phyloP scores from a whole-genome alignment of 2,888 invertebrate species.

The Chrysolina haemoptera region DNA sequence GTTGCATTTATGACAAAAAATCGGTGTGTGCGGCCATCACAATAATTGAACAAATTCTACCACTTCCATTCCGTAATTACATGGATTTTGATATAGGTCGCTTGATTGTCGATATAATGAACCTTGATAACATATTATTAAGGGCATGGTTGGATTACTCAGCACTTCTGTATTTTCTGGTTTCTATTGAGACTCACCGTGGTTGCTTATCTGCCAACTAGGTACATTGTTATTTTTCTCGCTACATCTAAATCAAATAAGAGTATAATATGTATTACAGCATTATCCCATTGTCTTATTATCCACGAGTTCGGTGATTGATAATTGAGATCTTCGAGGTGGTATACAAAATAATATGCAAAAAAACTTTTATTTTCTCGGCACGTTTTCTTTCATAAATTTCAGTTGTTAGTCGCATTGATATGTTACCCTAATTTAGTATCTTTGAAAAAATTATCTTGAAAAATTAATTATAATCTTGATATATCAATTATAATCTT shows the following conservation, averaged over 20 bases:
- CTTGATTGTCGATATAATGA: slow-evolving; percentile 34
- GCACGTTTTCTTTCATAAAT: no score
- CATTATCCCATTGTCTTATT: neutral
- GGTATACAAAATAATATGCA: no score
- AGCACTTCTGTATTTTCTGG: slow-evolving; percentile 37
- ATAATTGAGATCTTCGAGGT: neutral
- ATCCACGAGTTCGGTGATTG: neutral
- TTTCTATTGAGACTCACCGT: slow-evolving; percentile 36
- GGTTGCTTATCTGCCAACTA: slow-evolving; percentile 36
- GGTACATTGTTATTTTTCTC: slow-evolving; percentile 35
- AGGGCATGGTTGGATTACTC: slow-evolving; percentile 37
- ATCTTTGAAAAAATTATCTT: no score
- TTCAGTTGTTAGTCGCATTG: no score
- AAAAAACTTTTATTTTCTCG: no score
- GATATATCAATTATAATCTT: no score
- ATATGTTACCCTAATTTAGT: no score
- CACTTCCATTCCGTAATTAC: slow-evolving; percentile 11
- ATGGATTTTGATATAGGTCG: slow-evolving; percentile 23
- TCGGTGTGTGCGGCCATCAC: slow-evolving; percentile 15
- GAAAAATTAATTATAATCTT: no score
- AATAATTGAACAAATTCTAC: slow-evolving; percentile 20
- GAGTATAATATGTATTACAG: neutral
- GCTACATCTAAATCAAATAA: slow-evolving; percentile 39
- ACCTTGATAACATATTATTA: slow-evolving; percentile 29
- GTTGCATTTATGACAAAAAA: slow-evolving; percentile 12